A percentile compares a stretch with the other conserved stretches of the same genome.
Evolutionary conservation across 1,140 invertebrate species (phyloP).

Genomic region (Pomacea maculata): DNA sequence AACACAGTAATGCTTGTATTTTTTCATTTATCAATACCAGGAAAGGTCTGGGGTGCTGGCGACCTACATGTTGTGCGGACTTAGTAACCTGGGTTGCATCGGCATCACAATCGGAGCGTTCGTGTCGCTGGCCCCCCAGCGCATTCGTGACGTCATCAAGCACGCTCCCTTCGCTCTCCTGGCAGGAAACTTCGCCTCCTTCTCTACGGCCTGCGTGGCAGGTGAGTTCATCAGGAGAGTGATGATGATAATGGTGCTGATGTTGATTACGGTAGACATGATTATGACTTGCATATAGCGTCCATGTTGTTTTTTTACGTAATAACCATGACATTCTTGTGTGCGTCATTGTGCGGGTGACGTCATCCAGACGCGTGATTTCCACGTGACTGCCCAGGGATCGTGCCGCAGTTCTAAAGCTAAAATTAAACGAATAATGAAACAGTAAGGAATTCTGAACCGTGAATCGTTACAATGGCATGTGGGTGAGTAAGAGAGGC

Average conservation of each 20-base stretch:
- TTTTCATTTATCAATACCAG: constrained; percentile 60
- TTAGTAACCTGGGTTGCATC: constrained; percentile 90
- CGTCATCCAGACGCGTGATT: too few relatives aligned
- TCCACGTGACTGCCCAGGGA: too few relatives aligned
- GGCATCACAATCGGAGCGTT: constrained; percentile 88
- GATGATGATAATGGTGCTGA: not conserved
- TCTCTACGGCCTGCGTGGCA: constrained; percentile 65
- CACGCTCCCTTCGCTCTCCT: constrained; percentile 85
- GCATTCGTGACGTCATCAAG: constrained; percentile 68
- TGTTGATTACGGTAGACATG: not conserved
- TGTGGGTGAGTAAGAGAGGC: not conserved
- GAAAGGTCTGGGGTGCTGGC: constrained; percentile 81
- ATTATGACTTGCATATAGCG: too few relatives aligned
- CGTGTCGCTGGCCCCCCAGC: constrained; percentile 80
- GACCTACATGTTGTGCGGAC: constrained; percentile 94
- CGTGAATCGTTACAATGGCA: not conserved
- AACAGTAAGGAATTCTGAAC: too few relatives aligned
- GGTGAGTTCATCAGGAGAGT: constrained; percentile 26
- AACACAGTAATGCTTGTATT: too few relatives aligned
- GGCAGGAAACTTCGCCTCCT: constrained; percentile 86
- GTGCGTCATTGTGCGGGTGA: too few relatives aligned
- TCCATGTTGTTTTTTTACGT: too few relatives aligned
- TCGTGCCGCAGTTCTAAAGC: too few relatives aligned
- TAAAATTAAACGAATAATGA: too few relatives aligned
- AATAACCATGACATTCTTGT: too few relatives aligned